These are phyloP conservation scores for Ranitomeya variabilis DNA, from an alignment of 2,113 vertebrate species.

Conservation along the genomic window DNA sequence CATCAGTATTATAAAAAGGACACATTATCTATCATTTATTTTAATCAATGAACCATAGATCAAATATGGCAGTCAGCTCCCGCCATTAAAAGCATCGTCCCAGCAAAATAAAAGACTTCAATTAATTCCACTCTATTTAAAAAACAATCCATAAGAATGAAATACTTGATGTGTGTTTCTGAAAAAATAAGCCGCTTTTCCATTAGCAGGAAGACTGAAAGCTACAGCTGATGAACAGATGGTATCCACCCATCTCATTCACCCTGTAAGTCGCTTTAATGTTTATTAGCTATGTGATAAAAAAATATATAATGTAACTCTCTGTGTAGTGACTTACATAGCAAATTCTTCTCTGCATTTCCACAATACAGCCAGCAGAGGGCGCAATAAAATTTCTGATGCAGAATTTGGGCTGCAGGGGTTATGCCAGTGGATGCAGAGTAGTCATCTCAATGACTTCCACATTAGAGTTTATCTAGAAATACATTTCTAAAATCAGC, in stretches of 20 bases:
- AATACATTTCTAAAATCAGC: conserved; percentile 20
- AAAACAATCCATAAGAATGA: conserved; percentile 10
- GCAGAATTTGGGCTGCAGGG: not conserved
- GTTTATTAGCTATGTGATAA: not conserved
- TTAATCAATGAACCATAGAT: conserved; percentile 14
- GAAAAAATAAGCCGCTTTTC: conserved; percentile 14
- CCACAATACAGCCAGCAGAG: not conserved
- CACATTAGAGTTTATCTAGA: not conserved
- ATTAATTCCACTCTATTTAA: not conserved
- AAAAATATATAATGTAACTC: not conserved
- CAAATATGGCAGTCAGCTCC: not conserved
- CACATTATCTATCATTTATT: not conserved
- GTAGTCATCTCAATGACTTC: not conserved
- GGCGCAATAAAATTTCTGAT: not conserved
- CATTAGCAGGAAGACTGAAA: not conserved
- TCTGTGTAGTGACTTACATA: not conserved
- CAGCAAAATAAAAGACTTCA: not conserved
- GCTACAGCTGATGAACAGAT: not conserved
- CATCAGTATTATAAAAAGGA: not conserved
- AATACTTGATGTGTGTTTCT: not conserved
- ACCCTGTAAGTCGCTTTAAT: not conserved
- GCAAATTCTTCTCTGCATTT: not conserved
- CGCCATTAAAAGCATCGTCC: not conserved
- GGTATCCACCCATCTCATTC: not conserved
- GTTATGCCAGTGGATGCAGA: not conserved